These are phyloP conservation scores for Melanostoma mellinum DNA, from an alignment of 2,888 invertebrate species.

Conservation along the genomic window DNA sequence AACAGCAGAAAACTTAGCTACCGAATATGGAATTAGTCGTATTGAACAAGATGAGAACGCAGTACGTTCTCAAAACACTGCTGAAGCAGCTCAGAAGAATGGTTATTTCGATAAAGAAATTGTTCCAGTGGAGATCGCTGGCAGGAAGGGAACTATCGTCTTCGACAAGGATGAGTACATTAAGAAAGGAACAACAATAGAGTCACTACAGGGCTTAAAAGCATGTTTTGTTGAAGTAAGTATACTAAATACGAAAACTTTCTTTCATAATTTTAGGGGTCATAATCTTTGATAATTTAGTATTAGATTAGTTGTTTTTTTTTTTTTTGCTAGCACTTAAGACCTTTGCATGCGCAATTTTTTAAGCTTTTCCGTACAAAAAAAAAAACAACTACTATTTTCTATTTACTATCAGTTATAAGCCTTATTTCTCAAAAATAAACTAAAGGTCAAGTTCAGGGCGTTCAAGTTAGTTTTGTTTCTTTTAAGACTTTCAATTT, in stretches of 20 bases:
- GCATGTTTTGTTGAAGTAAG: slow-evolving; percentile 86
- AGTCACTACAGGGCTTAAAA: slow-evolving; percentile 85
- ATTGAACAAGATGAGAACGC: slow-evolving; percentile 89
- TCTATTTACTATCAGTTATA: too few relatives aligned
- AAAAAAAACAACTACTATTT: too few relatives aligned
- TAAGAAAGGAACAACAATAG: slow-evolving; percentile 84
- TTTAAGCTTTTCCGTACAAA: too few relatives aligned
- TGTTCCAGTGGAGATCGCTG: slow-evolving; percentile 84
- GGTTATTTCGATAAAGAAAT: slow-evolving; percentile 89
- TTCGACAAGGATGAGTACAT: slow-evolving; percentile 88
- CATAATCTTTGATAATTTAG: too few relatives aligned
- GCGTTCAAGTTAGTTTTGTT: too few relatives aligned
- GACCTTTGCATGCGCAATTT: too few relatives aligned
- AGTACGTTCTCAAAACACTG: slow-evolving; percentile 86
- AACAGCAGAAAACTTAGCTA: slow-evolving; percentile 91
- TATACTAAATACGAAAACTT: background rate
- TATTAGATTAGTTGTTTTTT: too few relatives aligned
- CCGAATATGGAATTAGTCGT: slow-evolving; percentile 85
- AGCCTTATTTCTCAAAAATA: too few relatives aligned
- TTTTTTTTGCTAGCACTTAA: too few relatives aligned
- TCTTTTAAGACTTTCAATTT: too few relatives aligned
- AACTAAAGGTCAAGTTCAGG: too few relatives aligned
- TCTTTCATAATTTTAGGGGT: too few relatives aligned
- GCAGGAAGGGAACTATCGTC: slow-evolving; percentile 82
- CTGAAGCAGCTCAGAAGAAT: slow-evolving; percentile 84